phyloP scores from a whole-genome alignment of 1,140 invertebrate genomes.

The Ridgeia piscesae region DNA sequence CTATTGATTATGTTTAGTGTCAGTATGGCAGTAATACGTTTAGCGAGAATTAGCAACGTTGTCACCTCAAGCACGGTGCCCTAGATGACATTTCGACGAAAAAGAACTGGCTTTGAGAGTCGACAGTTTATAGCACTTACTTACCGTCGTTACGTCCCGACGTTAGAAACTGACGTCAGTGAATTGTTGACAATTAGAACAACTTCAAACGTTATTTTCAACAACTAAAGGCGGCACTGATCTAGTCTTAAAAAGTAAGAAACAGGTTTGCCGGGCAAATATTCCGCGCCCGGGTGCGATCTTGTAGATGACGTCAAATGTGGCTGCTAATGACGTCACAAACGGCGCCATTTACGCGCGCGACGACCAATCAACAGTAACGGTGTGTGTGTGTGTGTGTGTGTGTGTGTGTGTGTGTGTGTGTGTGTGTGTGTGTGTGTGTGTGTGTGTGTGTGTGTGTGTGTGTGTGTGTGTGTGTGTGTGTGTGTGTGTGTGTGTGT shows the following conservation, averaged over 20 bases:
- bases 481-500: too few species aligned
- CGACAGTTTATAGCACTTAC: neutral
- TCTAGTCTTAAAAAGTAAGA: neutral
- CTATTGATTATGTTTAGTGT: neutral
- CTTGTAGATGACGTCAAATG: neutral
- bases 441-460: too few species aligned
- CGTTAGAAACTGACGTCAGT: neutral
- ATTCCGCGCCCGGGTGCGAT: neutral
- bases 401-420: too few species aligned
- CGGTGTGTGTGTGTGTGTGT: too few species aligned
- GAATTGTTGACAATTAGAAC: neutral
- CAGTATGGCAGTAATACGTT: neutral
- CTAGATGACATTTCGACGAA: neutral
- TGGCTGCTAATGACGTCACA: neutral
- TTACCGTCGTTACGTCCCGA: neutral
- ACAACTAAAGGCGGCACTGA: neutral
- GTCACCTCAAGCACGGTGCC: neutral
- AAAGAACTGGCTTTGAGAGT: neutral
- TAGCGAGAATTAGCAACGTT: neutral
- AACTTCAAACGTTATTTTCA: neutral
- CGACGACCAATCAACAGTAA: too few species aligned
- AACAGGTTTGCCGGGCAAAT: neutral
- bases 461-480: too few species aligned
- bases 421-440: too few species aligned
- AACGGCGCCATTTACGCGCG: neutral